These are phyloP conservation scores for Homarus gammarus DNA, from an alignment of 2,888 invertebrate genomes.

Conservation along the genomic window DNA sequence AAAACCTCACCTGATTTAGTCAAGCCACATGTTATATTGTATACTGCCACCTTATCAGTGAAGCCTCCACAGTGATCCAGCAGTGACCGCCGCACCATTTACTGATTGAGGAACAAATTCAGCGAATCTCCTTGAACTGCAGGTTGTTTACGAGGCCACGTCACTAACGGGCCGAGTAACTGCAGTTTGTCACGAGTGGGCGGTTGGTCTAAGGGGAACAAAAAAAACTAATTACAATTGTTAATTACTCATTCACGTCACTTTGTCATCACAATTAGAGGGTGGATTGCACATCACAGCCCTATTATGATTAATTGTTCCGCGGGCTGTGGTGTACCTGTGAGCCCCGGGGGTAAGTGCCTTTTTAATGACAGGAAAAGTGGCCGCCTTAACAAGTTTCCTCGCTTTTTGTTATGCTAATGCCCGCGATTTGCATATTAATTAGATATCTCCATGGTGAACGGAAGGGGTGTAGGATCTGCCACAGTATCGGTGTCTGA, in stretches of 20 bases:
- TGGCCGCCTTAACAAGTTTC: constrained; percentile 5
- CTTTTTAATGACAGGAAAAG: constrained; percentile 16
- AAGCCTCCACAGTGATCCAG: too few species aligned
- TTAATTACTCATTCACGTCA: constrained; percentile 47
- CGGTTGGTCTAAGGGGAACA: background rate
- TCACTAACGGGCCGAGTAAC: background rate
- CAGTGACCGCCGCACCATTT: too few species aligned
- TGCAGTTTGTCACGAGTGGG: constrained; percentile 40
- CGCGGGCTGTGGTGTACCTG: constrained; percentile 26
- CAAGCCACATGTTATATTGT: too few species aligned
- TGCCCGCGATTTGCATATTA: constrained; percentile 12
- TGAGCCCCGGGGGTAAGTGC: constrained; percentile 1
- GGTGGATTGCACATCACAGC: constrained; percentile 48
- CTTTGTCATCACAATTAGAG: constrained; percentile 50
- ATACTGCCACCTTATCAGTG: too few species aligned
- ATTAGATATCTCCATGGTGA: background rate
- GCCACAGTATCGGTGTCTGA: too few species aligned
- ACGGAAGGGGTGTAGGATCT: background rate
- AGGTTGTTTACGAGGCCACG: too few species aligned
- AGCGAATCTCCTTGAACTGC: too few species aligned
- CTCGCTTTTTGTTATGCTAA: background rate
- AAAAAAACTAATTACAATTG: constrained; percentile 46
- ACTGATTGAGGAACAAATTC: too few species aligned
- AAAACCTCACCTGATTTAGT: too few species aligned
- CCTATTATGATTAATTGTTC: constrained; percentile 45